Conservation (phyloP, 2,888 invertebrate species). For the Habrosyne pyritoides region DNA sequence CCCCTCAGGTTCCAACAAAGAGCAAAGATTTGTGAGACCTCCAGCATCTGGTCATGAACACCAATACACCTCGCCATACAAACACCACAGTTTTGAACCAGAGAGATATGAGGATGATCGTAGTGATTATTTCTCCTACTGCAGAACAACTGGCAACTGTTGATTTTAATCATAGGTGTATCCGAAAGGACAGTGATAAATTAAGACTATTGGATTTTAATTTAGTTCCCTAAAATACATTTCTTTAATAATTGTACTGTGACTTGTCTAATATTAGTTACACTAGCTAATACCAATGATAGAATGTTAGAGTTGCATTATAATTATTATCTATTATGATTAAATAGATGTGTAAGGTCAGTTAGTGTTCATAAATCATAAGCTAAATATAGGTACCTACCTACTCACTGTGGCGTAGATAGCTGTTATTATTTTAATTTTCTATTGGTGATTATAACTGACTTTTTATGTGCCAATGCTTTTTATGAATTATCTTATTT, state of each 20-base stretch:
- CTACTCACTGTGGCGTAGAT: too few relatives aligned
- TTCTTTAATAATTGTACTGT: neutral
- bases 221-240: constrained; percentile 3
- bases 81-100: constrained; percentile 49
- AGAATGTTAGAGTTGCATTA: neutral
- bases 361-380: neutral
- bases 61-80: constrained; percentile 37
- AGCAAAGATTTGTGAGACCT: constrained; percentile 6
- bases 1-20: constrained; percentile 23
- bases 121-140: constrained; percentile 53
- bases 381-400: constrained; percentile 18
- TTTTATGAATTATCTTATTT: constrained; percentile 17
- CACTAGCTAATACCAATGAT: constrained; percentile 1
- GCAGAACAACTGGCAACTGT: constrained; percentile 64
- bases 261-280: neutral
- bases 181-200: neutral
- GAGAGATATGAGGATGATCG: constrained; percentile 53
- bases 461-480: constrained; percentile 34
- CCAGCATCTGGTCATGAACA: constrained; percentile 18
- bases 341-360: neutral
- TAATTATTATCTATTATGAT: neutral
- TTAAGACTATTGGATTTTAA: constrained; percentile 1
- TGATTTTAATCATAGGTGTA: constrained; percentile 24
- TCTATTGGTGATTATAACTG: constrained; percentile 20
- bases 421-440: too few relatives aligned